Base-by-base conservation (phyloP, 2,888 invertebrate genomes). In the Sinodicranocentrus sp. region DNA sequence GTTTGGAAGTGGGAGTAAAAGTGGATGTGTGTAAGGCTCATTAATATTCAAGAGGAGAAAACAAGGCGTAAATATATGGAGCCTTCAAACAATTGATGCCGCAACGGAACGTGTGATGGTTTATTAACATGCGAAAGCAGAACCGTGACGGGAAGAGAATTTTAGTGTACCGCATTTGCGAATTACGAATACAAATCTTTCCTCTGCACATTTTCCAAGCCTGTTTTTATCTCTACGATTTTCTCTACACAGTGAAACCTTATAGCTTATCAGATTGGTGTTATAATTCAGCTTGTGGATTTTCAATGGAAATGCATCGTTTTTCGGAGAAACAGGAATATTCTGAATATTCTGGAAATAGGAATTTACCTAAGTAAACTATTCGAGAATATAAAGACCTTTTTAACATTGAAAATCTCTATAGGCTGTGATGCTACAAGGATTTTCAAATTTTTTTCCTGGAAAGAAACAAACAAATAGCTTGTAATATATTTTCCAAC, bases 1-100 rank as follows among this genome's bases (percentile, higher is more conserved):
- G n/a, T n/a, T n/a, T n/a, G n/a, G n/a, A n/a, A n/a, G n/a, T n/a
- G n/a, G n/a, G n/a, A n/a, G n/a, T n/a, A n/a, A n/a, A n/a, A n/a
- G n/a, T n/a, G n/a, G n/a, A n/a, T n/a, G n/a, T n/a, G n/a, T n/a
- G 33, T 10, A 10, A 33, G 33, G 10, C 25, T 78, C 78, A 78
- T 78, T 78, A 78, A 70, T 78, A 78, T 78, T 78, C 78, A 61
- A 33, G 33, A 43, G 59, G 70, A 33, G 70, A 70, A 61, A 70
- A 78, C 70, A 78, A 78, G 70, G 61, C 78, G 70, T 70, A 77
- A 77, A 77, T 77, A 70, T 78, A 71, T 71, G 44, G 61, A 70
- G 78, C 23, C 54, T 28, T 59, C 44, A 70, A 70, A 63, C 78
- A 71, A 78, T 78, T 78, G 78, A 78, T 78, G 61, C 65, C 44